Conservation (phyloP, 2,113 vertebrate genomes). For the Melanostigma gelatinosum region DNA sequence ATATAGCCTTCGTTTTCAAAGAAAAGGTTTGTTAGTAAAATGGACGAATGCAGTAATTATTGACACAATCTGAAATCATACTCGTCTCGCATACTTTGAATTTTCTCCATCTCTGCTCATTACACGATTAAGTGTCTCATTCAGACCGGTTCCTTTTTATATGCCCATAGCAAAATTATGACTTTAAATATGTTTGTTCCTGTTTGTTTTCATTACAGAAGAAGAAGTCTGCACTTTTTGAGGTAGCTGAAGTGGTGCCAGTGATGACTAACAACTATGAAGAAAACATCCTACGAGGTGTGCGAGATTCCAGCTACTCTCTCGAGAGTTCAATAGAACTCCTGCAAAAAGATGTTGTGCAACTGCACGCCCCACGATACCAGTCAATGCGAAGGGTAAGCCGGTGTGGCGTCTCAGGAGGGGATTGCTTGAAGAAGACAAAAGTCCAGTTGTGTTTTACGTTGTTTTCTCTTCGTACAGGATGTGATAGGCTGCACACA, state of each 20-base stretch:
- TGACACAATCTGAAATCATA: background rate
- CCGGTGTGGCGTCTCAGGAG: background rate
- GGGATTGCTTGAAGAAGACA: too few species aligned
- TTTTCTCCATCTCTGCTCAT: background rate
- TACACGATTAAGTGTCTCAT: background rate
- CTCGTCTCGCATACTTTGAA: background rate
- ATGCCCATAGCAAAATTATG: background rate
- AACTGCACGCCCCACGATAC: slow-evolving; percentile 98
- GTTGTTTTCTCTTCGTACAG: slow-evolving; percentile 66
- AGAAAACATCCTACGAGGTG: slow-evolving; percentile 98
- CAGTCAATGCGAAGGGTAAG: slow-evolving; percentile 99
- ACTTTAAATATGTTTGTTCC: background rate
- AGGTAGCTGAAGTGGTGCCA: slow-evolving; percentile 99
- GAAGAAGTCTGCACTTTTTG: slow-evolving; percentile 99
- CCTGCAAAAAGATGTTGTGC: slow-evolving; percentile 98
- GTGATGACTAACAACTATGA: slow-evolving; percentile 99
- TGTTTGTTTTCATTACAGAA: slow-evolving; percentile 81
- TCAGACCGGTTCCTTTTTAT: background rate
- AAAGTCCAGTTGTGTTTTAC: background rate
- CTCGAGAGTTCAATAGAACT: slow-evolving; percentile 98
- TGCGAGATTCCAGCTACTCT: slow-evolving; percentile 97
- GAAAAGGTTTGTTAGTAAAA: slow-evolving; percentile 91
- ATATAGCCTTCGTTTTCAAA: slow-evolving; percentile 99
- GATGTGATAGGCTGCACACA: slow-evolving; percentile 99
- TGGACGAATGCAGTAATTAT: background rate